These are phyloP conservation scores for Pluvianellus socialis DNA, from an alignment of 2,113 vertebrate species.

Conservation along the genomic window DNA sequence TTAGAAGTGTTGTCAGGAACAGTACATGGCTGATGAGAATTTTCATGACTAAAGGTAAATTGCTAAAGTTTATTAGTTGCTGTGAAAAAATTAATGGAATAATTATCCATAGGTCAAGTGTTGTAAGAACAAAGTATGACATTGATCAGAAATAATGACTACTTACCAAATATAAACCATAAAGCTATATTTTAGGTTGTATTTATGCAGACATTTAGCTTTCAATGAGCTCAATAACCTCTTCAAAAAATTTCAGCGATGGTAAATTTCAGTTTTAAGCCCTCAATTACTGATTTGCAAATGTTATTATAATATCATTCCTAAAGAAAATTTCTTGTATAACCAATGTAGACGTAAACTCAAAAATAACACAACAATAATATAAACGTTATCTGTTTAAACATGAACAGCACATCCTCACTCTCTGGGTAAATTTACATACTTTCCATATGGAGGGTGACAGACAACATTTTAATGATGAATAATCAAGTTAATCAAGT, in stretches of 20 bases:
- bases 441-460: not conserved
- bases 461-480: constrained; percentile 15
- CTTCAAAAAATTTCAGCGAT: not conserved
- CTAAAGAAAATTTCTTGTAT: not conserved
- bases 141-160: not conserved
- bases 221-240: not conserved
- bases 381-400: not conserved
- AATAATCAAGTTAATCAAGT: constrained; percentile 2
- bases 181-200: not conserved
- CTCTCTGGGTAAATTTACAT: not conserved
- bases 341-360: not conserved
- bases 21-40: not conserved
- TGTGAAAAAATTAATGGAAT: not conserved
- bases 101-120: not conserved
- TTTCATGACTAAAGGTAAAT: not conserved
- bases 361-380: not conserved
- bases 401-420: not conserved
- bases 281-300: not conserved
- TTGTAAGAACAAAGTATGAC: not conserved
- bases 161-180: not conserved
- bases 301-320: not conserved
- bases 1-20: not conserved
- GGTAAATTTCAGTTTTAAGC: not conserved
- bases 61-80: not conserved
- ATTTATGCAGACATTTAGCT: not conserved